phyloP scores from a whole-genome alignment of 2,888 invertebrate genomes.

The Monoplex corrugatus region DNA sequence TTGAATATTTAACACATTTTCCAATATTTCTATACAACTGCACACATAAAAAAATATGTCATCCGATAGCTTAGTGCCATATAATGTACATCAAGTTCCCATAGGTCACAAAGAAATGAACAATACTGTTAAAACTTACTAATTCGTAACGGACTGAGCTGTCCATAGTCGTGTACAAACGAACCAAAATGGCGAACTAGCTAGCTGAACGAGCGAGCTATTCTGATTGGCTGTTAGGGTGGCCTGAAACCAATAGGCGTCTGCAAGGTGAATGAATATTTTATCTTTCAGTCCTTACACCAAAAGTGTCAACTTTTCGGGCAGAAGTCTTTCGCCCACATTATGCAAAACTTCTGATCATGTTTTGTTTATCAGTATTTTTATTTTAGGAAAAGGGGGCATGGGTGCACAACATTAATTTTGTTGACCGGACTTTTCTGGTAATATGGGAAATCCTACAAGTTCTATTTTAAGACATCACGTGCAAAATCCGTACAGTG shows the following conservation, averaged over 20 bases:
- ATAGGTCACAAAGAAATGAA: background rate
- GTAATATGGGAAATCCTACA: too few species aligned
- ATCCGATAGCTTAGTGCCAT: background rate
- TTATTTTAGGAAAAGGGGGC: background rate
- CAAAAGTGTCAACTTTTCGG: background rate
- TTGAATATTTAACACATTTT: too few species aligned
- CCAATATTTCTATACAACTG: too few species aligned
- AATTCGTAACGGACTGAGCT: slow-evolving; percentile 57
- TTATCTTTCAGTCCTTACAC: too few species aligned
- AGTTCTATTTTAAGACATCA: too few species aligned
- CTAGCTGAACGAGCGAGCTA: background rate
- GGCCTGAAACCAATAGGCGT: background rate
- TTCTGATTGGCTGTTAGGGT: slow-evolving; percentile 31
- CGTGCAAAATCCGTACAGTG: too few species aligned
- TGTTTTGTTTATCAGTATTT: background rate
- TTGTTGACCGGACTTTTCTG: too few species aligned
- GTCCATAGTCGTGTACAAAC: slow-evolving; percentile 49
- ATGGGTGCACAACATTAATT: background rate
- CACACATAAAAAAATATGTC: background rate
- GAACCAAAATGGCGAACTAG: slow-evolving; percentile 54
- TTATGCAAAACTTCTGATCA: background rate
- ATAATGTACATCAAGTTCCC: background rate
- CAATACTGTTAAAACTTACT: slow-evolving; percentile 43
- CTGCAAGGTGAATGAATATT: background rate
- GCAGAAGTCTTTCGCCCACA: background rate